Conservation (phyloP, 2,888 invertebrate species). For the Siphlonurus alternatus region DNA sequence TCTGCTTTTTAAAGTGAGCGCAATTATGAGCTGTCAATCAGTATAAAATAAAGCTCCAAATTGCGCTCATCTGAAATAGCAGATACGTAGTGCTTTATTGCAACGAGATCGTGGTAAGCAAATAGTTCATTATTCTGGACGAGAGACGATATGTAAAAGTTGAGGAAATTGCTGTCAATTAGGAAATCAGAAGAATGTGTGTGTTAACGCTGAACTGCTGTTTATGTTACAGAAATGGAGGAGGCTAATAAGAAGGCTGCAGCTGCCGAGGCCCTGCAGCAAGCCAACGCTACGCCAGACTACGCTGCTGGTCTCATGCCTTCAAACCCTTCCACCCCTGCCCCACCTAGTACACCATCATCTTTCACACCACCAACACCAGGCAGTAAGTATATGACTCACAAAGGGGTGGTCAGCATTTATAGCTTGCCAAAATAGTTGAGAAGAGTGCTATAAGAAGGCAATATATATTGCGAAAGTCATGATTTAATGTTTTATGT, state of each 20-base stretch:
- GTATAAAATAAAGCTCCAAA: too few relatives aligned
- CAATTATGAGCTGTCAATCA: too few relatives aligned
- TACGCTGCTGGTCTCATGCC: constrained; percentile 64
- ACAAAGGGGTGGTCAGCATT: not conserved
- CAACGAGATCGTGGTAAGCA: too few relatives aligned
- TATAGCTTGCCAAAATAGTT: not conserved
- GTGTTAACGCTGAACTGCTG: too few relatives aligned
- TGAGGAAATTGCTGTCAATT: too few relatives aligned
- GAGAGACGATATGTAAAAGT: too few relatives aligned
- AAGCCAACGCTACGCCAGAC: constrained; percentile 44
- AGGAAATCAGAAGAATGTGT: too few relatives aligned
- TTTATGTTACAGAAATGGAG: constrained; percentile 36
- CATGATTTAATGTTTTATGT: not conserved
- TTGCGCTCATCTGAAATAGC: too few relatives aligned
- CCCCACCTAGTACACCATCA: constrained; percentile 14
- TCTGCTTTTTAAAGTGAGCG: too few relatives aligned
- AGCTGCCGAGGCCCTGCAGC: constrained; percentile 12
- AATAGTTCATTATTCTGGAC: too few relatives aligned
- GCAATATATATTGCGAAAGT: not conserved
- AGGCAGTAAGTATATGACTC: constrained; percentile 1
- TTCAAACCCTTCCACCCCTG: constrained; percentile 32
- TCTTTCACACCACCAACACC: constrained; percentile 10
- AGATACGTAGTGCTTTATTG: too few relatives aligned
- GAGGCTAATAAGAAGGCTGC: constrained; percentile 32
- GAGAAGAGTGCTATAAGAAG: not conserved